These are phyloP conservation scores for Cryptus viduatorius DNA, from an alignment of 2,888 invertebrate genomes.

Conservation along the genomic window DNA sequence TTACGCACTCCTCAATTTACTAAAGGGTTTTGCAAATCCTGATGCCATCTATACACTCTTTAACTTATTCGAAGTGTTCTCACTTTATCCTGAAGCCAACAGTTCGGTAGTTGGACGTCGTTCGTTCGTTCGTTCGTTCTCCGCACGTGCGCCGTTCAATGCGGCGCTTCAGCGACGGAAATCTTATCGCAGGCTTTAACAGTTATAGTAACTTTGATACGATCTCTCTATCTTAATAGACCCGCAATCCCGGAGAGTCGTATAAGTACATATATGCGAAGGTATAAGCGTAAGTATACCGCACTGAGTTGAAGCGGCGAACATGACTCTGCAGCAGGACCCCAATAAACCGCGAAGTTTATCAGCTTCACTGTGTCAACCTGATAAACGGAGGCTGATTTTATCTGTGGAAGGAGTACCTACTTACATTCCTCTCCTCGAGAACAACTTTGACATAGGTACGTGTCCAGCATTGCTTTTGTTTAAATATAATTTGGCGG, in stretches of 20 bases:
- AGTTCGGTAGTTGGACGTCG: constrained; percentile 24
- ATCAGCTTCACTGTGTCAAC: constrained; percentile 1
- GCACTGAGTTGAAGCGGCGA: background rate
- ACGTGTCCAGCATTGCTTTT: constrained; percentile 33
- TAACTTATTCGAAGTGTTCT: constrained; percentile 8
- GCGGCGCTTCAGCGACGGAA: constrained; percentile 10
- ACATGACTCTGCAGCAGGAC: too few species aligned
- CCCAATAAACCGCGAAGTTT: background rate
- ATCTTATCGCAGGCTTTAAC: constrained; percentile 36
- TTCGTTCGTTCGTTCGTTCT: constrained; percentile 35
- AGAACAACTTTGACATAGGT: constrained; percentile 7
- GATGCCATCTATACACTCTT: background rate
- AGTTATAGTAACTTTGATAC: constrained; percentile 42
- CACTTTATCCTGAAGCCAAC: constrained; percentile 17
- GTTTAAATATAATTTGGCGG: background rate
- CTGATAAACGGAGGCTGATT: background rate
- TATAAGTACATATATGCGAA: constrained; percentile 33
- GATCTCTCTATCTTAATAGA: constrained; percentile 41
- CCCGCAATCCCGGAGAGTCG: constrained; percentile 20
- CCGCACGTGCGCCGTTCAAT: constrained; percentile 43
- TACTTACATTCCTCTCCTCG: background rate
- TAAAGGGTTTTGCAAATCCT: background rate
- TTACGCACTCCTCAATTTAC: background rate
- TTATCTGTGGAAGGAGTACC: background rate
- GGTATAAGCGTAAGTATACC: background rate